Conservation (phyloP, 2,113 vertebrate genomes). For the Phaethornis superciliosus region DNA sequence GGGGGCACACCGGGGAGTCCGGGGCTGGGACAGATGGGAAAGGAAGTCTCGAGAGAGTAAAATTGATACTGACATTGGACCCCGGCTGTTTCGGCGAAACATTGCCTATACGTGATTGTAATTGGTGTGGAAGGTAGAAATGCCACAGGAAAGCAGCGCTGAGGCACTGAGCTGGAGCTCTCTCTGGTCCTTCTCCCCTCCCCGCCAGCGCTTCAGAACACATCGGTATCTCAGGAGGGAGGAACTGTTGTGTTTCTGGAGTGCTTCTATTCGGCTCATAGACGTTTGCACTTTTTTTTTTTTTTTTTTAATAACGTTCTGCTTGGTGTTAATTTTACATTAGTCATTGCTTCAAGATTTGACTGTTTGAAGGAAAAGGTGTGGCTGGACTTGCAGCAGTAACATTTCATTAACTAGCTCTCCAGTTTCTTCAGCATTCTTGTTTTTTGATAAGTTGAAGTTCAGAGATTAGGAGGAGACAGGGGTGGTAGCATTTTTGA, state of each 20-base stretch:
- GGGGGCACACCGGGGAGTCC: not conserved
- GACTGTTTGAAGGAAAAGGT: constrained; percentile 29
- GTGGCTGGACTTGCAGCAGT: not conserved
- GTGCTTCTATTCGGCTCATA: not conserved
- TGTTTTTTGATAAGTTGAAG: not conserved
- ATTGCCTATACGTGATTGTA: not conserved
- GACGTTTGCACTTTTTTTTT: not conserved
- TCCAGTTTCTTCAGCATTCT: not conserved
- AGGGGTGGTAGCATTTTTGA: not conserved
- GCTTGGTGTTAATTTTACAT: not conserved
- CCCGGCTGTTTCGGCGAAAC: not conserved
- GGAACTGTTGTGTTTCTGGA: not conserved
- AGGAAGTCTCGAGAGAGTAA: not conserved
- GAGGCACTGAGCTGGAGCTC: not conserved
- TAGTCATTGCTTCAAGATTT: constrained; percentile 22
- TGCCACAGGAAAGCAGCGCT: not conserved
- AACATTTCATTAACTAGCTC: not conserved
- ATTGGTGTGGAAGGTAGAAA: not conserved
- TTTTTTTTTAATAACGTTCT: not conserved
- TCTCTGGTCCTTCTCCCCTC: not conserved
- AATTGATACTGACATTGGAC: not conserved
- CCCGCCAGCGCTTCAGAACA: not conserved
- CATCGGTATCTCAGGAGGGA: not conserved
- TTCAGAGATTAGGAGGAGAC: not conserved
- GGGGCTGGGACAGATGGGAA: constrained; percentile 3